Percentiles rank a stretch among this genome's conserved stretches.
These are phyloP conservation scores for Nemotelus pantherinus DNA, from an alignment of 2,888 invertebrate species.

Conservation along the genomic window DNA sequence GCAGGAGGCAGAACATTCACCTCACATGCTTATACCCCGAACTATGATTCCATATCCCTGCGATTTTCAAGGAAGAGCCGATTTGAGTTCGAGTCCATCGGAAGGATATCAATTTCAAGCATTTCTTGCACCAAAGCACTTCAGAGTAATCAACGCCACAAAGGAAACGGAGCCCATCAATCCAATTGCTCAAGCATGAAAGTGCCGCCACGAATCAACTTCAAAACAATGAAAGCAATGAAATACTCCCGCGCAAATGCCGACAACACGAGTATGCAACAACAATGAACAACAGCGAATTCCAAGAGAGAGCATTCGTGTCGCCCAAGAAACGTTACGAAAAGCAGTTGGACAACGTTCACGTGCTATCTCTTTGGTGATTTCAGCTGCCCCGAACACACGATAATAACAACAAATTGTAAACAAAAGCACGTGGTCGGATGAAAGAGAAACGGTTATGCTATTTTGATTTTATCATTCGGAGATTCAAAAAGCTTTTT, in stretches of 20 bases:
- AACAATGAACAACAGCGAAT: background rate
- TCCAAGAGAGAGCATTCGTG: conserved; percentile 15
- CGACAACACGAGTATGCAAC: background rate
- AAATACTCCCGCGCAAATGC: conserved; percentile 31
- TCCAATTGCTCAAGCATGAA: conserved; percentile 16
- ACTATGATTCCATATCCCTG: background rate
- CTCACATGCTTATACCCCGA: background rate
- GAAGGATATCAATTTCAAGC: conserved; percentile 20
- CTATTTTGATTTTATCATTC: background rate
- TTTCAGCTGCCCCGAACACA: background rate
- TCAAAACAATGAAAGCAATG: conserved; percentile 4
- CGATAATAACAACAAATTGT: conserved; percentile 23
- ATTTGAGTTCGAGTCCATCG: background rate
- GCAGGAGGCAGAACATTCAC: conserved; percentile 16
- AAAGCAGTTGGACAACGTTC: background rate
- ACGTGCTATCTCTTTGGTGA: conserved; percentile 1
- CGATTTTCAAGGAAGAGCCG: background rate
- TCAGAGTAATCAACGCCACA: background rate
- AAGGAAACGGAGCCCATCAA: background rate
- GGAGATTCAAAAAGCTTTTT: background rate
- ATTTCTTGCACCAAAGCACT: background rate
- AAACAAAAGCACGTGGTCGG: conserved; percentile 34
- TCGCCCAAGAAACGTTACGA: background rate
- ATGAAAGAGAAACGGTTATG: conserved; percentile 3
- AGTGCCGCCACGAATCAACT: background rate